Evolutionary conservation across 2,888 invertebrate genomes (phyloP), one percentile per base, ranked within the genome.

Genomic region (Criorhina ranunculi): DNA sequence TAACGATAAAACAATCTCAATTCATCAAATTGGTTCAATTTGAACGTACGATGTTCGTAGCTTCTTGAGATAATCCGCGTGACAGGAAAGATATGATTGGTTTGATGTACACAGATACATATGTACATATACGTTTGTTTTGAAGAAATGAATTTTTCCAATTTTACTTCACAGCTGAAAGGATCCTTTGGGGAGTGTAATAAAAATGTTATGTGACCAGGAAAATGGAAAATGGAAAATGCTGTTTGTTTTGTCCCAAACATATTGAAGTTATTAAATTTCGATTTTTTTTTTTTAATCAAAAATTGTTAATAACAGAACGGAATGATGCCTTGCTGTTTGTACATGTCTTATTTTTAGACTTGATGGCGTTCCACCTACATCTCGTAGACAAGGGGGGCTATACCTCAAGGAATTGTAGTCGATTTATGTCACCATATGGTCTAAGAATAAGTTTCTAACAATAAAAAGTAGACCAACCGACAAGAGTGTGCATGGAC

Each of bases 231-330:
- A n/a, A n/a, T n/a, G n/a, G 40, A 40, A 40, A 40, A 24, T n/a
- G 29, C 8, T 59, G 40, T 40, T 59, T 59, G 24, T 59, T 59
- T 40, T 29, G 11, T 40, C 40, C 40, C 24, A 59, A 59, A 59
- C 8, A 40, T 59, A 12, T 37, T 57, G 19, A 57, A 57, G 33
- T 57, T 57, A 57, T 37, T 57, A 57, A 57, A 57, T 37, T 17
- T 57, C n/a, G 9, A 4, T 15, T 12, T 33, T 15, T 24, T 37
- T 37, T n/a, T 40, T 24, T 0, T 33, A 42, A 59, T 29, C 29
- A 44, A 60, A 31, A 37, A 31, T 46, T 9, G 4, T 49, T 49
- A 49, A 49, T 49, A 49, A 29, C 5, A 24, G 24, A 24, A n/a
- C 6, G 29, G 24, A 49, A 24, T 46, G 19, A 46, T 46, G 29